Conservation (phyloP, 1,140 invertebrate genomes). For the Callitettix versicolor region DNA sequence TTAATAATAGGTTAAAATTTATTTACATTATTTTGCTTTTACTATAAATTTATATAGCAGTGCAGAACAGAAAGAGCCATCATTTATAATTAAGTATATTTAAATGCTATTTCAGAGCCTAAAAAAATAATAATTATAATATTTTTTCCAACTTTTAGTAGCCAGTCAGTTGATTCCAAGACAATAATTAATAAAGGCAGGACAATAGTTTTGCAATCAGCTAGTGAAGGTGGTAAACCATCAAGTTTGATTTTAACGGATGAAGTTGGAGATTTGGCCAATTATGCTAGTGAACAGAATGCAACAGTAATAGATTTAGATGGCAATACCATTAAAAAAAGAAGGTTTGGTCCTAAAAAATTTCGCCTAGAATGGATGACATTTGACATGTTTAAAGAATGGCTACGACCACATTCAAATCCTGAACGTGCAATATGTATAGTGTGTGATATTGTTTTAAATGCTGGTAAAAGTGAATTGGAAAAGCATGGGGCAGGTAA, state of each 20-base stretch:
- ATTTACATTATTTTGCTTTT: too few relatives aligned
- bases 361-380: conserved; percentile 25
- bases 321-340: background rate
- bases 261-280: background rate
- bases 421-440: conserved; percentile 25
- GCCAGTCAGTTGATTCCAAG: background rate
- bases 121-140: too few relatives aligned
- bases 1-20: too few relatives aligned
- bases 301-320: background rate
- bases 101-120: too few relatives aligned
- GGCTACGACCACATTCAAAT: conserved; percentile 24
- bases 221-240: background rate
- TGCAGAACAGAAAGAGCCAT: too few relatives aligned
- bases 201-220: conserved; percentile 1
- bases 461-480: conserved; percentile 29
- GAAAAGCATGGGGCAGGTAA: conserved; percentile 29
- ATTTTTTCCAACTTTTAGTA: too few relatives aligned
- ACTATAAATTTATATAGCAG: too few relatives aligned
- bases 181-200: conserved; percentile 1
- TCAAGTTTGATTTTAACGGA: background rate
- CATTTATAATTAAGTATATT: too few relatives aligned
- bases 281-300: too few relatives aligned
- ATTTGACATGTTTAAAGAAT: conserved; percentile 26
- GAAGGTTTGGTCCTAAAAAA: conserved; percentile 9
- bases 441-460: conserved; percentile 28